Percentiles rank a stretch among this genome's conserved stretches.
phyloP scores from a whole-genome alignment of 1,140 invertebrate species.

The Drosophila pandora region DNA sequence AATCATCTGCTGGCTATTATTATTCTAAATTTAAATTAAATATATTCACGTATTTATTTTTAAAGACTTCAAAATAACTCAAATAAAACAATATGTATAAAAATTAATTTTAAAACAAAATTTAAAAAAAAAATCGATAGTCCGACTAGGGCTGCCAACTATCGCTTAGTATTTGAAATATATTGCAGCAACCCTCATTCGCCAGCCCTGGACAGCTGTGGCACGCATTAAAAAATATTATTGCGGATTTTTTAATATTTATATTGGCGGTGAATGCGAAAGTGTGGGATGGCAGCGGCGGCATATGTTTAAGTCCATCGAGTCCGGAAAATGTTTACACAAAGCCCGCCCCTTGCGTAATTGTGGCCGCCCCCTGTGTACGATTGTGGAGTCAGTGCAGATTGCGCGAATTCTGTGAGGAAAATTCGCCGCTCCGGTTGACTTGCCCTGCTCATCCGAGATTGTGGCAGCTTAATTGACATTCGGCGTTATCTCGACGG shows the following conservation, averaged over 20 bases:
- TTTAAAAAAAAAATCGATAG: too few species aligned
- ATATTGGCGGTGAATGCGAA: slow-evolving; percentile 44
- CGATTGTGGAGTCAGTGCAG: slow-evolving; percentile 13
- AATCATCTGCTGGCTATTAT: too few species aligned
- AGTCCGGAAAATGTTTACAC: slow-evolving; percentile 38
- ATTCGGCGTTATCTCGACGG: slow-evolving; percentile 39
- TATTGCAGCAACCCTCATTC: background rate
- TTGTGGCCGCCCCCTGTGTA: slow-evolving; percentile 5
- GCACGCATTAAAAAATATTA: slow-evolving; percentile 8
- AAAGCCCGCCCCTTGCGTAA: slow-evolving; percentile 35
- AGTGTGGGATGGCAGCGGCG: slow-evolving; percentile 25
- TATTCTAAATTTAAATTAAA: too few species aligned
- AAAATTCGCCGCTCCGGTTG: slow-evolving; percentile 21
- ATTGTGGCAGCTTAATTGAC: slow-evolving; percentile 50
- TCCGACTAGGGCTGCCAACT: background rate
- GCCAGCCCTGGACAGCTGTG: slow-evolving; percentile 2
- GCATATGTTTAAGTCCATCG: slow-evolving; percentile 36
- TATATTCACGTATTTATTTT: too few species aligned
- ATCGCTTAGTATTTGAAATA: background rate
- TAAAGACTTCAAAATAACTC: too few species aligned
- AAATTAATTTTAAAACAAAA: too few species aligned
- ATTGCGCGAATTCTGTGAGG: slow-evolving; percentile 11
- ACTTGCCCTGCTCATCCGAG: slow-evolving; percentile 20
- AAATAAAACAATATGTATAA: too few species aligned
- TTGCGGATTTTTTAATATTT: slow-evolving; percentile 44